Percentiles rank a stretch among this genome's conserved stretches.
These are phyloP conservation scores for Microtus ochrogaster DNA, from an alignment of 2,113 vertebrate species.

Conservation along the genomic window DNA sequence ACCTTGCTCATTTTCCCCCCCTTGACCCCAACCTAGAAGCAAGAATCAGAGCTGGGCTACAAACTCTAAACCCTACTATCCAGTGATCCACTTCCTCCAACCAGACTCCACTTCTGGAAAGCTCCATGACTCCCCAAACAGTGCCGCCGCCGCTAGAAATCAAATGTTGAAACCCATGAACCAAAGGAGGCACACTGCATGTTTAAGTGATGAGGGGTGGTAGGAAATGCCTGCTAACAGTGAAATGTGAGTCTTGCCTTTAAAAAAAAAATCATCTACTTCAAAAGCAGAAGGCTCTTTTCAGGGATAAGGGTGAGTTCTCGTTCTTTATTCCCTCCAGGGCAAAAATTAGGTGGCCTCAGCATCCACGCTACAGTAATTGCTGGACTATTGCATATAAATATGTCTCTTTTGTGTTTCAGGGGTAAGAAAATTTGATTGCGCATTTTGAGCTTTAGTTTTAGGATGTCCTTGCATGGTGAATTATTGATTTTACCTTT, in stretches of 20 bases:
- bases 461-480: not conserved
- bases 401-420: slow-evolving; percentile 40
- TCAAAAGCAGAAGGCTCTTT: slow-evolving; percentile 26
- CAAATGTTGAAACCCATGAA: not conserved
- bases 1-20: not conserved
- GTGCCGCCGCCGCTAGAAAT: not conserved
- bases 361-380: not conserved
- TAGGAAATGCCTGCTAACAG: not conserved
- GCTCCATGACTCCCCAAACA: not conserved
- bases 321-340: slow-evolving; percentile 3
- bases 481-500: slow-evolving; percentile 30
- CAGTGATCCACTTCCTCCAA: not conserved
- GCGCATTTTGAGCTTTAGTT: slow-evolving; percentile 20
- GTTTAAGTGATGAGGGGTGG: not conserved
- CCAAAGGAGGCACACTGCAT: not conserved
- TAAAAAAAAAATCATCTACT: not conserved
- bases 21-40: not conserved
- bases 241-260: not conserved
- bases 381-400: slow-evolving; percentile 18
- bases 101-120: not conserved
- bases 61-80: not conserved
- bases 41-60: not conserved
- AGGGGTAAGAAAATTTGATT: not conserved
- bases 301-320: not conserved
- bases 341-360: not conserved